phyloP scores from a whole-genome alignment of 1,140 invertebrate genomes.

The Drosophila willistoni region DNA sequence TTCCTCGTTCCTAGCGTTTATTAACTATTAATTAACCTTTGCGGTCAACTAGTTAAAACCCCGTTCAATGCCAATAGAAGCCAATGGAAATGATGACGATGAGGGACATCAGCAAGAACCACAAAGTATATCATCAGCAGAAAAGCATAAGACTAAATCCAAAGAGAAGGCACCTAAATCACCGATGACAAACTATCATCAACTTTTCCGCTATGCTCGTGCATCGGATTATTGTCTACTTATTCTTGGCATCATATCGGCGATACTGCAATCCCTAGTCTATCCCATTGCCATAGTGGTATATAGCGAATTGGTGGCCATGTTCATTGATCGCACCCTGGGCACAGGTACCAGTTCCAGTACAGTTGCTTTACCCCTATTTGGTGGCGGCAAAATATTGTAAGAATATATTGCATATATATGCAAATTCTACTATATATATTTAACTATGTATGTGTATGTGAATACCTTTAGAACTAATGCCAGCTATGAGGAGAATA shows the following conservation, averaged over 20 bases:
- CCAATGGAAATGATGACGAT: conserved; percentile 19
- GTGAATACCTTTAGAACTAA: conserved; percentile 79
- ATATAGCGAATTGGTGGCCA: conserved; percentile 88
- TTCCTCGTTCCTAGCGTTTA: conserved; percentile 12
- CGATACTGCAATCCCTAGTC: conserved; percentile 85
- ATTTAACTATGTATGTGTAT: no score
- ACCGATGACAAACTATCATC: conserved; percentile 52
- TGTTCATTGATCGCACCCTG: conserved; percentile 85
- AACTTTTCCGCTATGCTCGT: conserved; percentile 85
- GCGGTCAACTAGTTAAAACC: conserved; percentile 52
- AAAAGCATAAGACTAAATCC: conserved; percentile 7
- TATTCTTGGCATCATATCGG: conserved; percentile 84
- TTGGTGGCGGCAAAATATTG: conserved; percentile 84
- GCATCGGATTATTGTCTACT: conserved; percentile 77
- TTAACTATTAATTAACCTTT: conserved; percentile 76
- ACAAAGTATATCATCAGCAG: neutral
- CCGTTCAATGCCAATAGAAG: conserved; percentile 43
- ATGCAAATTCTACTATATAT: no score
- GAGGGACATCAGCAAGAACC: conserved; percentile 20
- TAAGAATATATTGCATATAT: conserved; percentile 66
- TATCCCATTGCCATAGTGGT: conserved; percentile 87
- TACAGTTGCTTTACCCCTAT: conserved; percentile 78
- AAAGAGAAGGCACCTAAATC: conserved; percentile 40
- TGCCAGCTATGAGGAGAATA: conserved; percentile 85
- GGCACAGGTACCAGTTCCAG: conserved; percentile 80